phyloP scores from a whole-genome alignment of 2,797 vertebrate genomes.

The Acrocephalus scirpaceus region DNA sequence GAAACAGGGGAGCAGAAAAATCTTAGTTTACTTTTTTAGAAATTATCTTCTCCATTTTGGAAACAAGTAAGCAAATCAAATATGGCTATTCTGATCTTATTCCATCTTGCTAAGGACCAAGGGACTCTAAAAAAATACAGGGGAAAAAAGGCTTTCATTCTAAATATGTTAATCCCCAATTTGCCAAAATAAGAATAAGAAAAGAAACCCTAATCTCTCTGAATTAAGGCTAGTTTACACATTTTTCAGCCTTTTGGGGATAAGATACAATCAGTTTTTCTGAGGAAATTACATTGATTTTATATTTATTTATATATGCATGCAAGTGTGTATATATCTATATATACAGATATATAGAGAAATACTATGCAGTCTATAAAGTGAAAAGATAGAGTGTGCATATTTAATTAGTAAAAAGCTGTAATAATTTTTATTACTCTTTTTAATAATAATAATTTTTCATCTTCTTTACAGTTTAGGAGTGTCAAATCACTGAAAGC shows the following conservation, averaged over 20 bases:
- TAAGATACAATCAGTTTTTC: background rate
- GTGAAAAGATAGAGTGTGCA: rapidly evolving
- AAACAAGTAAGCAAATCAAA: background rate
- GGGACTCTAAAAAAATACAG: background rate
- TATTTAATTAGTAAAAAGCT: background rate
- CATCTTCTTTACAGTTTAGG: background rate
- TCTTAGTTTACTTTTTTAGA: background rate
- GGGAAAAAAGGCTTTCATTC: rapidly evolving
- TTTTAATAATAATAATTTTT: too few species aligned
- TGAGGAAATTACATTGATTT: background rate
- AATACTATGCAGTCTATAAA: background rate
- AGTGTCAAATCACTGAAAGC: background rate
- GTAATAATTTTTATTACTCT: background rate
- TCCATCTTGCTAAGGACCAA: background rate
- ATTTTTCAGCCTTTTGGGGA: background rate
- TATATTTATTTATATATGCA: background rate
- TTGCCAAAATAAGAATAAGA: background rate
- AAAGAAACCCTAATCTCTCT: background rate
- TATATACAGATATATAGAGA: background rate
- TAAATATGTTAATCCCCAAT: background rate
- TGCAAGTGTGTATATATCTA: too few species aligned
- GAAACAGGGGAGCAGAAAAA: background rate
- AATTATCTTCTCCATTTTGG: background rate
- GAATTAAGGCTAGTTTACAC: background rate
- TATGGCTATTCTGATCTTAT: background rate